Percentiles rank a stretch among this genome's conserved stretches.
These are phyloP conservation scores for Channa argus DNA, from an alignment of 2,113 vertebrate genomes.

Conservation along the genomic window DNA sequence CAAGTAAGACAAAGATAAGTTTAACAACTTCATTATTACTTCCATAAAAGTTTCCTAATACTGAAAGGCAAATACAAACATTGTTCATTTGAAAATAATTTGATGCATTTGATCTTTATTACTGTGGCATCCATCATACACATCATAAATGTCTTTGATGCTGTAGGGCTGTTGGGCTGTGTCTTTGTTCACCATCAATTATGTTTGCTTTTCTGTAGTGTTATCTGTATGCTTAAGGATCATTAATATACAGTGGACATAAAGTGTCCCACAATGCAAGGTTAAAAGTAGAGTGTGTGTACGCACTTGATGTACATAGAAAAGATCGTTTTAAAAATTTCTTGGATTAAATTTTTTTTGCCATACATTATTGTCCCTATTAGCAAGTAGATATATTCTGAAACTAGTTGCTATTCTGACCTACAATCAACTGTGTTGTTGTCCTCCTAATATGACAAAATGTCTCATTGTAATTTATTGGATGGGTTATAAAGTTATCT, in stretches of 20 bases:
- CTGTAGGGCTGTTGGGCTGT: not conserved
- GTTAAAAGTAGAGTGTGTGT: not conserved
- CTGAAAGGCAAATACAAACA: not conserved
- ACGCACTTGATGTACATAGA: too few relatives aligned
- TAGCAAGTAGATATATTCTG: too few relatives aligned
- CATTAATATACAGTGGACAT: too few relatives aligned
- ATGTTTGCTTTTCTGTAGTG: not conserved
- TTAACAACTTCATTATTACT: not conserved
- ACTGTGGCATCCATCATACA: too few relatives aligned
- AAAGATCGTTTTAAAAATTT: not conserved
- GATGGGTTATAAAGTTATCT: too few relatives aligned
- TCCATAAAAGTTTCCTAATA: not conserved
- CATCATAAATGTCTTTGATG: not conserved
- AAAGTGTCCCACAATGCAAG: not conserved
- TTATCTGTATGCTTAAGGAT: not conserved
- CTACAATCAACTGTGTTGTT: too few relatives aligned
- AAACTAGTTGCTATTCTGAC: too few relatives aligned
- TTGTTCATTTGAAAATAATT: not conserved
- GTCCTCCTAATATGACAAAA: too few relatives aligned
- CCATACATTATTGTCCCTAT: too few relatives aligned
- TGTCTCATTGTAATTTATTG: too few relatives aligned
- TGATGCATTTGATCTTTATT: not conserved
- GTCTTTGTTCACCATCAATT: not conserved
- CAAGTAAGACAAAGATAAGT: not conserved
- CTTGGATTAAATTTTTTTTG: not conserved